Conservation (phyloP, 2,113 vertebrate genomes). For the Pholis gunnellus region DNA sequence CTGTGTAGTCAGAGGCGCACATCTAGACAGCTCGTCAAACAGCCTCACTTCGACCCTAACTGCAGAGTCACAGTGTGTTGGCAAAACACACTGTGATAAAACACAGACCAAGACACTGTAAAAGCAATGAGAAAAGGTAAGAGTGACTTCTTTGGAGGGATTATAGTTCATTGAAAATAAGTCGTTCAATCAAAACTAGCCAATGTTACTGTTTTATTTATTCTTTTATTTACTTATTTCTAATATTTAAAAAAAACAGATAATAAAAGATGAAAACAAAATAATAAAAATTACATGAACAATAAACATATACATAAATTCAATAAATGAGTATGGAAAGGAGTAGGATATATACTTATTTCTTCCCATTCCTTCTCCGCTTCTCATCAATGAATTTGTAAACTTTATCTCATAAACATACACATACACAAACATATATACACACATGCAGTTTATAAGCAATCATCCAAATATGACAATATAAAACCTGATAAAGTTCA, state of each 20-base stretch:
- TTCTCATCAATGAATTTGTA: too few relatives aligned
- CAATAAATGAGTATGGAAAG: not conserved
- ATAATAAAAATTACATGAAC: not conserved
- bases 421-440: too few relatives aligned
- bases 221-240: too few relatives aligned
- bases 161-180: slow-evolving; percentile 2
- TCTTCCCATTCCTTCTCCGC: too few relatives aligned
- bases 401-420: too few relatives aligned
- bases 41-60: slow-evolving; percentile 35
- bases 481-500: not conserved
- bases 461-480: not conserved
- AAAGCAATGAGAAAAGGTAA: not conserved
- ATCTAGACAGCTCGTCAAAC: slow-evolving; percentile 39
- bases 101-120: not conserved
- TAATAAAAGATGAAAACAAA: not conserved
- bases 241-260: not conserved
- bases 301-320: not conserved
- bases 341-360: too few relatives aligned
- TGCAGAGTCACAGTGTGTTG: slow-evolving; percentile 21
- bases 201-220: not conserved
- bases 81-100: not conserved
- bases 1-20: slow-evolving; percentile 24
- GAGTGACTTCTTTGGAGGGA: not conserved
- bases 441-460: too few relatives aligned
- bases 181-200: not conserved